Conservation (phyloP, 1,140 invertebrate species). For the Gonioctena quinquepunctata region DNA sequence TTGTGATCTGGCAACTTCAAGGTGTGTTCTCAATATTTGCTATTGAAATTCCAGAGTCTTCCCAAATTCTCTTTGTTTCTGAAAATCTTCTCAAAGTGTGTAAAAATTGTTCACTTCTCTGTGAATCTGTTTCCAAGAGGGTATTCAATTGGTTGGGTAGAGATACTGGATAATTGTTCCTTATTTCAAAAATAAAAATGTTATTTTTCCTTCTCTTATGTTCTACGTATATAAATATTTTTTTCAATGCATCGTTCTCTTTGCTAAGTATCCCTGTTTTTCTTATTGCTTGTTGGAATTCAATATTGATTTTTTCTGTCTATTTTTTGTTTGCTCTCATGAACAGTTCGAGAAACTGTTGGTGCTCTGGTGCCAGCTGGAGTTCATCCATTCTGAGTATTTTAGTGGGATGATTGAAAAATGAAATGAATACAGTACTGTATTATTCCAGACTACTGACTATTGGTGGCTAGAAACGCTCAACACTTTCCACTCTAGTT, state of each 20-base stretch:
- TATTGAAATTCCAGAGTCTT: background rate
- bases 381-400: background rate
- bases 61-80: background rate
- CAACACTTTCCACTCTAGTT: background rate
- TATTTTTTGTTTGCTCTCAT: background rate
- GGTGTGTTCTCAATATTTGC: background rate
- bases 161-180: no score
- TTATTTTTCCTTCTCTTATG: background rate
- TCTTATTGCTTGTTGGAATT: background rate
- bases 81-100: no score
- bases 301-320: background rate
- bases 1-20: background rate
- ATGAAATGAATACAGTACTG: no score
- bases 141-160: no score
- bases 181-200: background rate
- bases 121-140: no score
- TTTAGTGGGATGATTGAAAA: no score
- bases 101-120: no score
- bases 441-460: background rate
- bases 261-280: background rate
- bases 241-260: background rate
- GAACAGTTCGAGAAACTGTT: background rate
- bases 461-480: background rate
- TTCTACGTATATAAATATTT: background rate
- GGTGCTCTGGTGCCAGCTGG: background rate